These are phyloP conservation scores for Noctua pronuba DNA, from an alignment of 2,888 invertebrate genomes.

Conservation along the genomic window DNA sequence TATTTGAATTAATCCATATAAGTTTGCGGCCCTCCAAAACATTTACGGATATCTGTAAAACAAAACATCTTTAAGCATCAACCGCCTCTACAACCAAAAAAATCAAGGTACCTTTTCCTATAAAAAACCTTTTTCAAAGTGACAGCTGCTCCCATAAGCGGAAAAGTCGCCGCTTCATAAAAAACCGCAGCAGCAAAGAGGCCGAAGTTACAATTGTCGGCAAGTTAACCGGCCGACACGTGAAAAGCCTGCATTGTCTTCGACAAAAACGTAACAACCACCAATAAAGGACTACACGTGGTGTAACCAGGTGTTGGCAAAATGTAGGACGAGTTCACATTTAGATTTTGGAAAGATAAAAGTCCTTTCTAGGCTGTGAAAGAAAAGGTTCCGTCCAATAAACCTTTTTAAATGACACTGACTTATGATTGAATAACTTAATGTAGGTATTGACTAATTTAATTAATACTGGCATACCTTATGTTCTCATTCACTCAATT, in stretches of 20 bases:
- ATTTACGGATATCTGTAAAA: constrained; percentile 91
- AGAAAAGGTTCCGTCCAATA: neutral
- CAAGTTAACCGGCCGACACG: constrained; percentile 60
- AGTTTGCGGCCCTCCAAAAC: constrained; percentile 92
- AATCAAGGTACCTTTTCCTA: neutral
- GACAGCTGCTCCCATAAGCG: constrained; percentile 55
- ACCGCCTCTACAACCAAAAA: neutral
- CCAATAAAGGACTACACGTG: constrained; percentile 66
- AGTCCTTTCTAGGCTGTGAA: neutral
- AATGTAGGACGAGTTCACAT: neutral
- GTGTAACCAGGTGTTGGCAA: constrained; percentile 37
- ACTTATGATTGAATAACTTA: too few relatives aligned
- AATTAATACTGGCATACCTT: too few relatives aligned
- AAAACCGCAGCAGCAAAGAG: constrained; percentile 51
- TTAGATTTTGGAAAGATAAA: neutral
- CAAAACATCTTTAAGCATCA: constrained; percentile 61
- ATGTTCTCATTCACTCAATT: too few relatives aligned
- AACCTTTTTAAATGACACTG: too few relatives aligned
- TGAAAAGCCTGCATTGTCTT: constrained; percentile 67
- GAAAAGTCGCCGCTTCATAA: constrained; percentile 55
- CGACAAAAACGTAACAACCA: constrained; percentile 66
- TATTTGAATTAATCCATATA: constrained; percentile 90
- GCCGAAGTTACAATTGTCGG: constrained; percentile 62
- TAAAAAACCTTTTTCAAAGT: constrained; percentile 44
- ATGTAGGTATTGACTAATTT: too few relatives aligned